These are phyloP conservation scores for Acanthornis magna DNA, from an alignment of 2,797 vertebrate genomes.

Conservation along the genomic window DNA sequence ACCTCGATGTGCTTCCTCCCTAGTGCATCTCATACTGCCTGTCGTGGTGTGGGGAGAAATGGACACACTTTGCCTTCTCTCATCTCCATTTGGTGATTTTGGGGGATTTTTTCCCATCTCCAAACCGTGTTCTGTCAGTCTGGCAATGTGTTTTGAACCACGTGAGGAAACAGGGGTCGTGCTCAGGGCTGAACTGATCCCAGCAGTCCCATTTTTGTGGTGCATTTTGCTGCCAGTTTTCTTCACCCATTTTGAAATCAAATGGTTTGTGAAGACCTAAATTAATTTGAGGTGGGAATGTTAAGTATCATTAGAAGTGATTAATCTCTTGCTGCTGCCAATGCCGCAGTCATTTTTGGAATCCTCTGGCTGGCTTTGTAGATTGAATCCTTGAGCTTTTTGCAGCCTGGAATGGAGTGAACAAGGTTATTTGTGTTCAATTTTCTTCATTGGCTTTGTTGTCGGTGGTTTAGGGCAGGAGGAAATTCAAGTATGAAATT, in stretches of 20 bases:
- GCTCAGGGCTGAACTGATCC: background rate
- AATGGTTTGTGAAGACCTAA: constrained; percentile 6
- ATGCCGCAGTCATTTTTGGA: background rate
- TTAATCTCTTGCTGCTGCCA: constrained; percentile 8
- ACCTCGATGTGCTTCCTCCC: background rate
- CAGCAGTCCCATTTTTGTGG: background rate
- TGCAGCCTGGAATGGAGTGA: background rate
- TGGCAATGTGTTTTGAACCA: fast-evolving
- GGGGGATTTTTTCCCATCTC: background rate
- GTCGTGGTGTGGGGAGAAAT: fast-evolving
- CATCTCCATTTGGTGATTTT: background rate
- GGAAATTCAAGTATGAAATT: background rate
- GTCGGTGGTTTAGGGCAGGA: background rate
- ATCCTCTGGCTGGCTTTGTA: background rate
- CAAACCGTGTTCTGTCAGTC: fast-evolving
- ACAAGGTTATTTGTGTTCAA: background rate
- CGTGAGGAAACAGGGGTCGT: background rate
- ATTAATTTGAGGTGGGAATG: constrained; percentile 19
- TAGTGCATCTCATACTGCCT: background rate
- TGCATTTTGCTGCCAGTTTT: background rate
- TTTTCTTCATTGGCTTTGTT: background rate
- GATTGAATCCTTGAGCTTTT: background rate
- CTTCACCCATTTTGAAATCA: constrained; percentile 11
- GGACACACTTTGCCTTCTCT: background rate
- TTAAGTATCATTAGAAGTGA: constrained; percentile 13